Conservation (phyloP, 1,140 invertebrate species). For the Frieseomelitta varia region DNA sequence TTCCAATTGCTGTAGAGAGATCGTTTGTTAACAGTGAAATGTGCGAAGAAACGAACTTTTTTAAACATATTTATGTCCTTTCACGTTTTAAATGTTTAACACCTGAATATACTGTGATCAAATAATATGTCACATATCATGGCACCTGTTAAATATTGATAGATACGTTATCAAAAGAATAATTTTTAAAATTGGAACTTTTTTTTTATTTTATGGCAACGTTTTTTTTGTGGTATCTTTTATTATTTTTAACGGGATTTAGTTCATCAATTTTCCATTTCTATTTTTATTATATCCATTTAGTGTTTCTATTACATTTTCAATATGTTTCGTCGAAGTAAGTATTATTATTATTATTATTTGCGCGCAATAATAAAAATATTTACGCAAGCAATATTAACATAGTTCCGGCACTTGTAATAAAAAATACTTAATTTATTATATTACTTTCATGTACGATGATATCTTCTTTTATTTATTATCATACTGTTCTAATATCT, state of each 20-base stretch:
- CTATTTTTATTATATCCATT: not conserved
- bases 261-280: not conserved
- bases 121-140: not conserved
- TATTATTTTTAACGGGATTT: not conserved
- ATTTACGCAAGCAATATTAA: not conserved
- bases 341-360: too few relatives aligned
- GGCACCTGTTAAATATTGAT: not conserved
- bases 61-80: not conserved
- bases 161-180: not conserved
- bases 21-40: not conserved
- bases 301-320: not conserved
- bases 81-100: not conserved
- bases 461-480: too few relatives aligned
- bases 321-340: not conserved
- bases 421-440: not conserved
- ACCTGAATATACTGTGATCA: not conserved
- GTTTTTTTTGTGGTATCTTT: too few relatives aligned
- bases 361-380: not conserved
- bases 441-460: not conserved
- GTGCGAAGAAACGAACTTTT: not conserved
- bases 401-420: not conserved
- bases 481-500: not conserved
- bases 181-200: not conserved
- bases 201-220: not conserved
- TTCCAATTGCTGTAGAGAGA: not conserved